Base-by-base conservation (phyloP, 2,797 vertebrate species). In the Salmo trutta region DNA sequence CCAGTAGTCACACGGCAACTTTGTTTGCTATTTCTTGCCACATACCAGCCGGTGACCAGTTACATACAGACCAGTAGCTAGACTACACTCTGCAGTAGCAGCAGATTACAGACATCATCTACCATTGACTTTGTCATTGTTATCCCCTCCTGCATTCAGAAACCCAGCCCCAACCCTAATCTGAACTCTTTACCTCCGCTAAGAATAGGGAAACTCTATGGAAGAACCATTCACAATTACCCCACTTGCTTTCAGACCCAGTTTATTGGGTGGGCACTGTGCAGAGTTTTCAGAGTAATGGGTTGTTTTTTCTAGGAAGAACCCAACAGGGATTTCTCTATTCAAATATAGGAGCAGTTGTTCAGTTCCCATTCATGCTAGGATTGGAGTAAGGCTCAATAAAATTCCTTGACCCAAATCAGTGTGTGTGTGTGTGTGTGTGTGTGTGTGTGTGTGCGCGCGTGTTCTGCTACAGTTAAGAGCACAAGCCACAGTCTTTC, bases 381-480 rank as follows among this genome's bases (percentile, higher is more conserved):
- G 65, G 27, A 12, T 66, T 66, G 16, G 24, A 66, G 27, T 29
- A 66, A 6, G 27, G 65, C 33, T 66, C 65, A 66, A 66, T 66
- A 66, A 29, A 66, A 29, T 27, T 66, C 27, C 15, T 15, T 19
- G 12, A 1, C 27, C 10, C 7, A 66, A 36, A 21, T 64, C 53
- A 36, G 14, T 0, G 33, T 69, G 71, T 82, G 70, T 73, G 68
- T 56, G 19, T 70, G 73, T 81, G 69, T 72, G 65, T 51, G 15
- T 75, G 64, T 75, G 36, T 65, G 15, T 51, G 14, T 69, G 72
- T 82, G 68, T 73, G 53, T 56, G 19, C 75, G 62, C 29, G 24
- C 54, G 83, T 89, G 86, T 80, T 64, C 82, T 85, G 77, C 87
- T 79, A 64, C 2, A 89, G 90, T 91, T 91, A 91, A 90, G 83